Percentiles rank a stretch among this genome's conserved stretches.
These are phyloP conservation scores for Lithophane socia DNA, from an alignment of 2,888 invertebrate species.

Conservation along the genomic window DNA sequence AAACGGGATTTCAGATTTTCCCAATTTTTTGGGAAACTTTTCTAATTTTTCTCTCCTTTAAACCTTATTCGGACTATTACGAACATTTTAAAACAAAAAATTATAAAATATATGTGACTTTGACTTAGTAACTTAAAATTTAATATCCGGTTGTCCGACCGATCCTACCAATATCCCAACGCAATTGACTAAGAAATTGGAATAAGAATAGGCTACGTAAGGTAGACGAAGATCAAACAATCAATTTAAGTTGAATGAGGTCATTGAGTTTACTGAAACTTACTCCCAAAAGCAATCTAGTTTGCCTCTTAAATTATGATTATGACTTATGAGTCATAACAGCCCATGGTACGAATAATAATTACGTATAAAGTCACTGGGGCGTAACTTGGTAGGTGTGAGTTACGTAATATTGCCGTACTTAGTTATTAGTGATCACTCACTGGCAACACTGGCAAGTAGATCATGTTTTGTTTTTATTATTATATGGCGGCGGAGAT, in stretches of 20 bases:
- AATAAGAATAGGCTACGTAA: background rate
- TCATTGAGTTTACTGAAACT: conserved; percentile 42
- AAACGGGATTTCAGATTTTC: background rate
- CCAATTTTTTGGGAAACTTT: background rate
- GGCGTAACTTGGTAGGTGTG: conserved; percentile 59
- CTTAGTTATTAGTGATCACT: conserved; percentile 63
- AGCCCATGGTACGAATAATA: conserved; percentile 47
- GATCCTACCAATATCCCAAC: background rate
- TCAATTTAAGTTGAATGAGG: conserved; percentile 15
- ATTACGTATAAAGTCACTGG: conserved; percentile 54
- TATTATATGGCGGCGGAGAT: conserved; percentile 29
- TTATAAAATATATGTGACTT: too few relatives aligned
- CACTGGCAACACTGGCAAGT: conserved; percentile 45
- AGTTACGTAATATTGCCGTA: conserved; percentile 52
- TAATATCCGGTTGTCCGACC: background rate
- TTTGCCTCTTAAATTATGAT: conserved; percentile 48
- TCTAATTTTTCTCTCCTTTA: background rate
- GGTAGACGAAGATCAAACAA: conserved; percentile 5
- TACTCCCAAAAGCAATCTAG: conserved; percentile 55
- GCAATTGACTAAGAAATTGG: background rate
- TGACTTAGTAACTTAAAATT: background rate
- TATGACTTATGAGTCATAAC: conserved; percentile 55
- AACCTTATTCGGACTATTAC: background rate
- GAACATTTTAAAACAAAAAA: background rate
- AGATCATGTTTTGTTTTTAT: conserved; percentile 21